Conservation (phyloP, 2,113 vertebrate species). For the Otus sunia region DNA sequence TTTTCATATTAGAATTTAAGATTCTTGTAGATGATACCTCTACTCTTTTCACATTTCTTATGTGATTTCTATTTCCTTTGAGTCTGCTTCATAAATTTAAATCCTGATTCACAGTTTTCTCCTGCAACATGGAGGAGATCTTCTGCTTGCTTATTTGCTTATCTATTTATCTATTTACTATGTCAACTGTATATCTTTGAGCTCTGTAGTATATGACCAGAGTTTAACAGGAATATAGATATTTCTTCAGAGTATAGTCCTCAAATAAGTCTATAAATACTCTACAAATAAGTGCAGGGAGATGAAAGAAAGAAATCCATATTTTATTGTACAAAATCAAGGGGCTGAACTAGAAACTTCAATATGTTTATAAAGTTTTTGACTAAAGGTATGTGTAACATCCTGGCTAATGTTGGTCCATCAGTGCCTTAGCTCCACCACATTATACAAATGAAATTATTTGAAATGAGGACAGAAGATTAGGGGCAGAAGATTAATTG, state of each 20-base stretch:
- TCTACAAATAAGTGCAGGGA: too few species aligned
- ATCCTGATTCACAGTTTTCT: neutral
- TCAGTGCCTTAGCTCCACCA: neutral
- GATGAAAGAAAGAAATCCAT: neutral
- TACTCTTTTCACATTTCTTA: neutral
- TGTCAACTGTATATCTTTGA: neutral
- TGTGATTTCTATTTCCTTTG: neutral
- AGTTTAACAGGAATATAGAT: neutral
- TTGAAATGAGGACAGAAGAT: neutral
- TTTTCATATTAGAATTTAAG: neutral
- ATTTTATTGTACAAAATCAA: neutral
- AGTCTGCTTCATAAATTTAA: neutral
- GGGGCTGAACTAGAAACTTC: neutral
- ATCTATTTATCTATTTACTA: neutral
- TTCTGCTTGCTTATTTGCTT: neutral
- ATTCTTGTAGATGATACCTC: neutral
- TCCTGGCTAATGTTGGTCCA: neutral
- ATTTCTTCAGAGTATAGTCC: neutral
- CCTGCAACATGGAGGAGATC: neutral
- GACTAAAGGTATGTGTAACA: neutral
- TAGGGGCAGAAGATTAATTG: neutral
- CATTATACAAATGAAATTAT: neutral
- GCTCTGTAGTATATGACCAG: neutral
- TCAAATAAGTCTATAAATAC: neutral
- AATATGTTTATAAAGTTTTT: neutral